Conservation (phyloP, 2,888 invertebrate genomes). For the Seladonia tumulorum region DNA sequence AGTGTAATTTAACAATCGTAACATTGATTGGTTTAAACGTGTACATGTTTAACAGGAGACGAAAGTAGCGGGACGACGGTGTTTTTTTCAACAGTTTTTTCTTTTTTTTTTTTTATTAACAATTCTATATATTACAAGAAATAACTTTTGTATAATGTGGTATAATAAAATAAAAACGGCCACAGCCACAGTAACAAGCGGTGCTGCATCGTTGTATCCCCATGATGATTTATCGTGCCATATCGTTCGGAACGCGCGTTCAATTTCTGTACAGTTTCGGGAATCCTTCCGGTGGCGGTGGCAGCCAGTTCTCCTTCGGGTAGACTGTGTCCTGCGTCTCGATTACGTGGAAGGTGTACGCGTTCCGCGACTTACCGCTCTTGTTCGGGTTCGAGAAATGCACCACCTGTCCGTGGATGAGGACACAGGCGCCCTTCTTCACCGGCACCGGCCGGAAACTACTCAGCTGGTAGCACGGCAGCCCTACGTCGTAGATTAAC, state of each 20-base stretch:
- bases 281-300: constrained; percentile 90
- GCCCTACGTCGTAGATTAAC: constrained; percentile 89
- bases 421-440: constrained; percentile 93
- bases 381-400: constrained; percentile 96
- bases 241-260: constrained; percentile 7
- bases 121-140: constrained; percentile 49
- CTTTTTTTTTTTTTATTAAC: constrained; percentile 60
- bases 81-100: constrained; percentile 33
- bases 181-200: constrained; percentile 48
- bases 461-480: constrained; percentile 89
- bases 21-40: constrained; percentile 11
- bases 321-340: constrained; percentile 92
- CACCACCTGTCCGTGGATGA: constrained; percentile 96
- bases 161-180: constrained; percentile 60
- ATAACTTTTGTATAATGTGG: constrained; percentile 57
- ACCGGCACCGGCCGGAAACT: constrained; percentile 93
- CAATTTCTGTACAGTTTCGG: constrained; percentile 88
- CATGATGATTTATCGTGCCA: neutral
- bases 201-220: constrained; percentile 26
- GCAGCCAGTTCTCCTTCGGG: constrained; percentile 94
- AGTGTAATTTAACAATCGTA: constrained; percentile 27
- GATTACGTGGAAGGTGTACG: constrained; percentile 97
- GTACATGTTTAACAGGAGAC: neutral
- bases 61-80: neutral
- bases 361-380: constrained; percentile 93